Evolutionary conservation across 2,113 vertebrate genomes (phyloP).

Genomic region (Nothocercus julius): DNA sequence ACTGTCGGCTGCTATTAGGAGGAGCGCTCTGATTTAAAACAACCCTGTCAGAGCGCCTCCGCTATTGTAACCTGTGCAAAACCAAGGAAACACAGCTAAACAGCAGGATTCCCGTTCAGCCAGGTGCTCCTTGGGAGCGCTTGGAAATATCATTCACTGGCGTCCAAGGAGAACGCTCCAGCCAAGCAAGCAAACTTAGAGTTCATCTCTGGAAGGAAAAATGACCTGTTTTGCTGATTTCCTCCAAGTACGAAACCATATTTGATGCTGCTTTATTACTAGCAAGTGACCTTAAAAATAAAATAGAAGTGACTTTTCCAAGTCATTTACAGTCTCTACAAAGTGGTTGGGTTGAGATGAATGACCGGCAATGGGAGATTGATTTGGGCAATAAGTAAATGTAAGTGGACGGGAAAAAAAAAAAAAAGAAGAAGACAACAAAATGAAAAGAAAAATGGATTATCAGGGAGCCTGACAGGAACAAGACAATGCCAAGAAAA

Average conservation of each 20-base stretch:
- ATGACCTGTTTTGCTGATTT: background rate
- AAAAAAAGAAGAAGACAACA: background rate
- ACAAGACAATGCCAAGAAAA: constrained; percentile 64
- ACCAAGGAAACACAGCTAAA: background rate
- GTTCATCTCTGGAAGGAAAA: background rate
- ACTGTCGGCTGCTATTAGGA: background rate
- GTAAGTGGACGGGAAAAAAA: constrained; percentile 44
- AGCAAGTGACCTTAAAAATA: constrained; percentile 61
- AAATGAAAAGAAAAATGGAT: constrained; percentile 73
- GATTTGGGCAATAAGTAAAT: constrained; percentile 56
- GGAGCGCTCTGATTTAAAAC: constrained; percentile 33
- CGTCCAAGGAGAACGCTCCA: background rate
- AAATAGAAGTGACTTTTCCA: constrained; percentile 57
- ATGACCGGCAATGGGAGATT: constrained; percentile 60
- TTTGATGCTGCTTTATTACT: constrained; percentile 35
- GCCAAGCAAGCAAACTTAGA: background rate
- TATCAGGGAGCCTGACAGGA: constrained; percentile 65
- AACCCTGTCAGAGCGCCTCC: background rate
- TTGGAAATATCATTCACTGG: background rate
- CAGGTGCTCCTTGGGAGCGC: background rate
- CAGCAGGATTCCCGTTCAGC: background rate
- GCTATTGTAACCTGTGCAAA: background rate
- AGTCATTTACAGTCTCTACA: constrained; percentile 46
- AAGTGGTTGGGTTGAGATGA: constrained; percentile 56
- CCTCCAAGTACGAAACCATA: constrained; percentile 12